Evolutionary conservation across 2,113 vertebrate genomes (phyloP).

Genomic region (Malurus alboscapulatus): DNA sequence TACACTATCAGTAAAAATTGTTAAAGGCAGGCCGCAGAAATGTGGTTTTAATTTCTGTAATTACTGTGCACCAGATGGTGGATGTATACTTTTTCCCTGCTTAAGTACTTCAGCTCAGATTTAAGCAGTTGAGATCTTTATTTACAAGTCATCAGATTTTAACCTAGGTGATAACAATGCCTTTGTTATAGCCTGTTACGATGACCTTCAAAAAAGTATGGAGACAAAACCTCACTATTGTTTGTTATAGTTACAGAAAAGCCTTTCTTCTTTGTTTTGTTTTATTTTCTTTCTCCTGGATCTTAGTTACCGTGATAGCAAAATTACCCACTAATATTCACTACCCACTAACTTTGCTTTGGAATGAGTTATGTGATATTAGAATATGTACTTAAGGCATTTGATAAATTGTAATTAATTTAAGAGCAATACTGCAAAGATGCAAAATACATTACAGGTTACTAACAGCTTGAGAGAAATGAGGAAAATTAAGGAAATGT

Average conservation of each 20-base stretch:
- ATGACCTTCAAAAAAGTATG: slow-evolving; percentile 4
- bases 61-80: slow-evolving; percentile 44
- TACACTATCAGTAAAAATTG: slow-evolving; percentile 57
- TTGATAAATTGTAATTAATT: background rate
- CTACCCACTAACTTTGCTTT: slow-evolving; percentile 36
- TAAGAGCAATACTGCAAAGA: background rate
- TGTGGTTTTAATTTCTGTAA: slow-evolving; percentile 45
- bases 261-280: background rate
- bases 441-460: background rate
- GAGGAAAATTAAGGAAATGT: background rate
- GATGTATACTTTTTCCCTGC: background rate
- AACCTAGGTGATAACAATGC: slow-evolving; percentile 1
- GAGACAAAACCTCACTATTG: background rate
- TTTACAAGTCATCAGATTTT: slow-evolving; percentile 59
- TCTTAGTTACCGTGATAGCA: background rate
- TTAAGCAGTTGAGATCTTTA: slow-evolving; percentile 53
- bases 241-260: slow-evolving; percentile 32
- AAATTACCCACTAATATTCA: slow-evolving; percentile 19
- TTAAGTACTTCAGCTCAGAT: slow-evolving; percentile 25
- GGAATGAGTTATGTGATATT: slow-evolving; percentile 8
- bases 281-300: background rate
- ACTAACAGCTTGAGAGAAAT: background rate
- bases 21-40: slow-evolving; percentile 40
- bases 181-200: slow-evolving; percentile 10
- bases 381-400: background rate